Conservation (phyloP, 2,113 vertebrate species). For the Aegotheles bennettii region DNA sequence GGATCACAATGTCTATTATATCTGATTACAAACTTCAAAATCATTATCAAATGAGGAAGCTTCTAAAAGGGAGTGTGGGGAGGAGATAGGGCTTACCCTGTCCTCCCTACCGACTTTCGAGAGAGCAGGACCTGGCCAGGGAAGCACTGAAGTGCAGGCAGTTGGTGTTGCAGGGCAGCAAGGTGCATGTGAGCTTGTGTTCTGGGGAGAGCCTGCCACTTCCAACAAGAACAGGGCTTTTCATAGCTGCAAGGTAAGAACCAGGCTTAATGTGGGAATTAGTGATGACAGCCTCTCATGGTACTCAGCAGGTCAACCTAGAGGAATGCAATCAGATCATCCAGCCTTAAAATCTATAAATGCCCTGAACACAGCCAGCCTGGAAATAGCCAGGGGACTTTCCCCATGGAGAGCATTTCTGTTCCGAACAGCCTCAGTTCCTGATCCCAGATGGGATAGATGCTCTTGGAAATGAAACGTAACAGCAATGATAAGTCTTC, state of each 20-base stretch:
- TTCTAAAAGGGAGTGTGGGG: neutral
- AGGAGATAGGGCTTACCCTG: neutral
- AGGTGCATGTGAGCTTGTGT: rapidly evolving
- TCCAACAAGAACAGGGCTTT: rapidly evolving
- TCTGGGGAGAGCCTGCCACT: neutral
- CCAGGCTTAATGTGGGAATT: neutral
- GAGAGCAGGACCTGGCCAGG: neutral
- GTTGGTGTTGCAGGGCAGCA: neutral
- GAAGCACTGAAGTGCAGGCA: neutral
- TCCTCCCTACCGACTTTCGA: neutral
- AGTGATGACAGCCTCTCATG: neutral
- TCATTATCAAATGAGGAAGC: neutral
- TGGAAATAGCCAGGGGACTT: neutral
- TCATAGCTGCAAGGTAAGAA: neutral
- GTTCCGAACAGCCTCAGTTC: neutral
- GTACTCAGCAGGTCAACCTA: neutral
- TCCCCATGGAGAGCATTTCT: neutral
- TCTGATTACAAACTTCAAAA: neutral
- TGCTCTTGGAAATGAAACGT: neutral
- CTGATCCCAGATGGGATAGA: neutral
- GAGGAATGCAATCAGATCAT: neutral
- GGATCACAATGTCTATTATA: neutral
- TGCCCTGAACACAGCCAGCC: neutral
- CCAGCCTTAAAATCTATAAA: neutral
- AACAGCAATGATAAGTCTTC: neutral